Percentiles rank a stretch among this genome's conserved stretches.
These are phyloP conservation scores for Rhabdophis nuchalis DNA, from an alignment of 2,797 vertebrate species.

Conservation along the genomic window DNA sequence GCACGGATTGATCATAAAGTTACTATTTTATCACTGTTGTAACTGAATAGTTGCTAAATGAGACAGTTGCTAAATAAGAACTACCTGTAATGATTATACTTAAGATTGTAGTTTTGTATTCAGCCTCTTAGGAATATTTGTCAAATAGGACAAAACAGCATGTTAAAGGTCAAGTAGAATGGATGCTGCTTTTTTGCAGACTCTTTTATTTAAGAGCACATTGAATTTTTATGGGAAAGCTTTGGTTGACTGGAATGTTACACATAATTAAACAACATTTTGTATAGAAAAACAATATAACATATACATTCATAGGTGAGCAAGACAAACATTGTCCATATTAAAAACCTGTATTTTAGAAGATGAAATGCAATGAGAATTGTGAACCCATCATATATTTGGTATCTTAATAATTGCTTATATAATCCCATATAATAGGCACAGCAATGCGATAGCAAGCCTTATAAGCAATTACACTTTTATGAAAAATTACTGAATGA, in stretches of 20 bases:
- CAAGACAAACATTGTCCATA: slow-evolving; percentile 47
- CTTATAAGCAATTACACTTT: slow-evolving; percentile 36
- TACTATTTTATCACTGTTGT: not conserved
- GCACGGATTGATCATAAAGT: not conserved
- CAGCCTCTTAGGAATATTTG: not conserved
- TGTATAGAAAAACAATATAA: slow-evolving; percentile 45
- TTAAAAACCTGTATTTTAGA: slow-evolving; percentile 58
- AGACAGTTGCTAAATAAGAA: not conserved
- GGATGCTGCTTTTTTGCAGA: slow-evolving; percentile 3
- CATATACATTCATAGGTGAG: slow-evolving; percentile 65
- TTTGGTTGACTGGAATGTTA: slow-evolving; percentile 65
- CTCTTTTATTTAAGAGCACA: slow-evolving; percentile 53
- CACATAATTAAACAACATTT: slow-evolving; percentile 38
- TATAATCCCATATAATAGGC: slow-evolving; percentile 50
- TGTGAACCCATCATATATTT: slow-evolving; percentile 55
- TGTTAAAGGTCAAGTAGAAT: slow-evolving; percentile 7
- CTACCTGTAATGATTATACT: not conserved
- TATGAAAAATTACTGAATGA: slow-evolving; percentile 29
- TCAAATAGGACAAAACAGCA: not conserved
- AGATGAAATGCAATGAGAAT: slow-evolving; percentile 55
- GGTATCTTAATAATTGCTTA: slow-evolving; percentile 50
- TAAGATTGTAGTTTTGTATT: not conserved
- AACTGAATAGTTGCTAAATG: not conserved
- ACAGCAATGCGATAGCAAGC: slow-evolving; percentile 43
- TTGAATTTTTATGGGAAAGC: slow-evolving; percentile 55